These are phyloP conservation scores for Nanorana parkeri DNA, from an alignment of 2,113 vertebrate genomes.

Conservation along the genomic window DNA sequence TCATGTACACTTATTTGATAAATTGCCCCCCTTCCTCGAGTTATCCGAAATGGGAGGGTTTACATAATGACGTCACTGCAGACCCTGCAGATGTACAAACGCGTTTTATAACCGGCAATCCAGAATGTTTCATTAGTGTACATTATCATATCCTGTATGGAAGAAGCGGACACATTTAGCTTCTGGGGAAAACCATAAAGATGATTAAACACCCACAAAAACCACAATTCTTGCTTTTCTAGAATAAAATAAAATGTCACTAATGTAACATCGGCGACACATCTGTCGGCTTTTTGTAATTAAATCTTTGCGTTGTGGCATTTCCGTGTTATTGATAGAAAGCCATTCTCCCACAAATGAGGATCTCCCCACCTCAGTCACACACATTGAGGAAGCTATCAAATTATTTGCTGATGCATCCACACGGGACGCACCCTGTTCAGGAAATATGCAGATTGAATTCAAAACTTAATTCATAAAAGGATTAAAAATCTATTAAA, in stretches of 20 bases:
- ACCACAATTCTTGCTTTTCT: neutral
- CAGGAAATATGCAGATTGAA: too few species aligned
- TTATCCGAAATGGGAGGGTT: too few species aligned
- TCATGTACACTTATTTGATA: too few species aligned
- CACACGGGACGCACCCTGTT: too few species aligned
- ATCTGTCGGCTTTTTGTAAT: conserved; percentile 38
- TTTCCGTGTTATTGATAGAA: conserved; percentile 14
- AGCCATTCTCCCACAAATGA: neutral
- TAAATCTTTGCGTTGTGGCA: conserved; percentile 16
- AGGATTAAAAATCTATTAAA: too few species aligned
- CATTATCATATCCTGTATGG: conserved; percentile 16
- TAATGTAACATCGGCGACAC: conserved; percentile 39
- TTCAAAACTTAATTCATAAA: too few species aligned
- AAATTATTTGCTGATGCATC: neutral
- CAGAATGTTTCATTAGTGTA: conserved; percentile 38
- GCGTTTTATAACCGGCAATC: neutral
- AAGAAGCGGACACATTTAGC: neutral
- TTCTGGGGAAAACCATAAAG: conserved; percentile 35
- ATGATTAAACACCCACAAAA: conserved; percentile 41
- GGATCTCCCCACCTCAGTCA: neutral
- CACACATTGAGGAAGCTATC: conserved; percentile 12
- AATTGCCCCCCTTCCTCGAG: too few species aligned
- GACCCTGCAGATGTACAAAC: conserved; percentile 25
- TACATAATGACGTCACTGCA: neutral
- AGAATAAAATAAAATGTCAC: conserved; percentile 35